phyloP scores from a whole-genome alignment of 2,888 invertebrate species.

The Boloria euphrosyne region DNA sequence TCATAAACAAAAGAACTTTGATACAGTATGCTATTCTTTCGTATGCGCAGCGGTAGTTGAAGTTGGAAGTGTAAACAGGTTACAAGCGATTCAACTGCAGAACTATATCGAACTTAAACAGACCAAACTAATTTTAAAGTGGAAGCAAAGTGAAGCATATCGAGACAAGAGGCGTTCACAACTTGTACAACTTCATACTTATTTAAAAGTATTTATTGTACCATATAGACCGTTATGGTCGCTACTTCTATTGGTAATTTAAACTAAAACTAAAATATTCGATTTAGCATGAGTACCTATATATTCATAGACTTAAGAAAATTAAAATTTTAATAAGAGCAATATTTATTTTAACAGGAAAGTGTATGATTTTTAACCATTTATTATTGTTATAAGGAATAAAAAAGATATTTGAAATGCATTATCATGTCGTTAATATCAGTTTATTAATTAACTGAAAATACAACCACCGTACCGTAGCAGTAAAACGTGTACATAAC shows the following conservation, averaged over 20 bases:
- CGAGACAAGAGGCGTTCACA: constrained; percentile 28
- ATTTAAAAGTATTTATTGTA: constrained; percentile 4
- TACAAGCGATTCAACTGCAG: constrained; percentile 26
- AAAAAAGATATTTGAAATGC: too few relatives aligned
- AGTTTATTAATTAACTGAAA: too few relatives aligned
- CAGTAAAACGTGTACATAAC: too few relatives aligned
- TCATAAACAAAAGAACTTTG: constrained; percentile 1
- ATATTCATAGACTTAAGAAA: too few relatives aligned
- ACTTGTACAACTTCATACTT: constrained; percentile 18
- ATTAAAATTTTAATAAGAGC: too few relatives aligned
- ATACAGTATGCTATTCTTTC: constrained; percentile 4
- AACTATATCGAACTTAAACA: constrained; percentile 30
- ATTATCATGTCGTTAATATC: too few relatives aligned
- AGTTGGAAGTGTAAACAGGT: constrained; percentile 18
- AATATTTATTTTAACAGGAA: too few relatives aligned
- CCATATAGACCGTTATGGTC: neutral
- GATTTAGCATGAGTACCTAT: too few relatives aligned
- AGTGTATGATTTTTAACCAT: too few relatives aligned
- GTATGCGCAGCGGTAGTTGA: neutral
- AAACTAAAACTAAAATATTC: too few relatives aligned
- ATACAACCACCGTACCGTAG: too few relatives aligned
- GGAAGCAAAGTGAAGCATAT: constrained; percentile 28
- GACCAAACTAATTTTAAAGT: constrained; percentile 34
- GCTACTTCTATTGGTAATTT: neutral
- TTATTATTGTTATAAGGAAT: too few relatives aligned